Conservation (phyloP, 2,113 vertebrate genomes). For the Tretioscincus oriximinensis region DNA sequence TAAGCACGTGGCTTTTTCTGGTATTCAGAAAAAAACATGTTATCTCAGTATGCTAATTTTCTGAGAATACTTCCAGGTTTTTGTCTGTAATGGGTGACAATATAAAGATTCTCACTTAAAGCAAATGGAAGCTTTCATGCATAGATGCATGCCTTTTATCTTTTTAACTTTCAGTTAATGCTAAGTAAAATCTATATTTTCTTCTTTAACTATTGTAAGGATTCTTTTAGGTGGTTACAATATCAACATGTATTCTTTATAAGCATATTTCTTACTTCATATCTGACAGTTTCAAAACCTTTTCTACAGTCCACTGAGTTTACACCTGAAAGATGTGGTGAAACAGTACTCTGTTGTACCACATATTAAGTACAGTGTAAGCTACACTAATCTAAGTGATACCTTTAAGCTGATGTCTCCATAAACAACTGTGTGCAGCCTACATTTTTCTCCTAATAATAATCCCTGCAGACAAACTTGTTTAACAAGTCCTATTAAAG, state of each 20-base stretch:
- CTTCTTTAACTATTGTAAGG: background rate
- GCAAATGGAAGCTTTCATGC: background rate
- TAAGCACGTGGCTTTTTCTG: no score
- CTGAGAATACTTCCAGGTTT: no score
- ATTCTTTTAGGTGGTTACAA: background rate
- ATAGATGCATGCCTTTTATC: background rate
- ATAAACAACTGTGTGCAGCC: background rate
- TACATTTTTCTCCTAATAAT: slow-evolving; percentile 50
- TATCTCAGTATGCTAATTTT: no score
- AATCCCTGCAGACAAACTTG: slow-evolving; percentile 57
- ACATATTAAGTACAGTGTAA: background rate
- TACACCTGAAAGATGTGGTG: background rate
- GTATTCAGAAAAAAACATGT: no score
- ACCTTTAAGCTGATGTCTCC: slow-evolving; percentile 24
- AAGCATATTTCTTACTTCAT: background rate
- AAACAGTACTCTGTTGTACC: background rate
- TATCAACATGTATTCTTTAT: background rate
- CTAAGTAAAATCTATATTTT: background rate
- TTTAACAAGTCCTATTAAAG: slow-evolving; percentile 57
- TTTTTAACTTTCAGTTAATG: background rate
- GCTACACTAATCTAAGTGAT: slow-evolving; percentile 8
- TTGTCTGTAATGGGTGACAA: no score
- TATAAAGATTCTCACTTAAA: background rate
- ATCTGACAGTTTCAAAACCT: background rate
- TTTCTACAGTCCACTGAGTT: background rate